Conservation (phyloP, 2,113 vertebrate species). For the Cygnus atratus region DNA sequence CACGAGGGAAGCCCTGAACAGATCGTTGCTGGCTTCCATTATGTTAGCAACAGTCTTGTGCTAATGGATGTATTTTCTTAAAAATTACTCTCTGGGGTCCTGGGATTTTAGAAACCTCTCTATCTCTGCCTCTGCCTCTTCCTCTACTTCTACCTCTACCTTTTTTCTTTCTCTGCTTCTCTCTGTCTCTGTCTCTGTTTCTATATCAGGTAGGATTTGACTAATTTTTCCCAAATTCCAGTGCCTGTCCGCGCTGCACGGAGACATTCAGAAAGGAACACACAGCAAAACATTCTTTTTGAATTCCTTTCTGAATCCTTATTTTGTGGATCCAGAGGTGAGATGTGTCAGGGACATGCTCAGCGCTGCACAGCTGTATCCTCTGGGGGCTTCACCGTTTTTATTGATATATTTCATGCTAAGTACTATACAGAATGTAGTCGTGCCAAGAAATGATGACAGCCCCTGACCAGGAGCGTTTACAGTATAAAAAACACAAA, state of each 20-base stretch:
- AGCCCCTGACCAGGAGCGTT: conserved; percentile 28
- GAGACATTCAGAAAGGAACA: not conserved
- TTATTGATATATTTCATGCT: conserved; percentile 39
- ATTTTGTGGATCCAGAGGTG: conserved; percentile 24
- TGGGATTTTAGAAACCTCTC: conserved; percentile 45
- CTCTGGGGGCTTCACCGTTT: not conserved
- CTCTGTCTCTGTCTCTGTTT: not conserved
- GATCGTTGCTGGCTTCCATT: conserved; percentile 52
- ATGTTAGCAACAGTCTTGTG: not conserved
- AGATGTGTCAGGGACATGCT: not conserved
- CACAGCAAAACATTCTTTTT: not conserved
- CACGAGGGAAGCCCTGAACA: conserved; percentile 28
- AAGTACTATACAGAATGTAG: conserved; percentile 6
- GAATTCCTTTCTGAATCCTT: not conserved
- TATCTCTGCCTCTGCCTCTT: not conserved
- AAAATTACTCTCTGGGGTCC: conserved; percentile 31
- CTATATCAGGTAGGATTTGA: not conserved
- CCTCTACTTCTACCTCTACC: not conserved
- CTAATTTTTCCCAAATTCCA: not conserved
- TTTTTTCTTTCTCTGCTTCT: not conserved
- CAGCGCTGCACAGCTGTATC: not conserved
- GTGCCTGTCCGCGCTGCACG: not conserved
- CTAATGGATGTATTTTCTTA: conserved; percentile 20
- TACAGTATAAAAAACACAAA: conserved; percentile 29
- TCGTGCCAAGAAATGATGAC: conserved; percentile 22